A percentile compares a stretch with the other conserved stretches of the same genome.
phyloP scores from a whole-genome alignment of 1,140 invertebrate species.

The Subanguina moxae region DNA sequence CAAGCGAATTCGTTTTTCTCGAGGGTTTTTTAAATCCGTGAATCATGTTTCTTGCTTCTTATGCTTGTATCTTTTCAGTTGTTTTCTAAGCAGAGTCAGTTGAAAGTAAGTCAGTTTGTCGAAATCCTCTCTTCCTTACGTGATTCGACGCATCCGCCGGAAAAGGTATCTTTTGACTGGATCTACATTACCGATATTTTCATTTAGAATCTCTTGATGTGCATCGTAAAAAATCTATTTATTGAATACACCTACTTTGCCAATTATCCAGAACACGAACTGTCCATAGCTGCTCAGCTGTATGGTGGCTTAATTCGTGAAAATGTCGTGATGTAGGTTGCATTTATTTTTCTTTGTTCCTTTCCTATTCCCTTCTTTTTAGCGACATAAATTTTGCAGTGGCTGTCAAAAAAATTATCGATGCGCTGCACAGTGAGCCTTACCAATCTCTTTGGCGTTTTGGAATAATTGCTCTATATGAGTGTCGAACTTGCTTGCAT shows the following conservation, averaged over 20 bases:
- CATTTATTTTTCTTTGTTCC: neutral
- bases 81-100: too few relatives aligned
- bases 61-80: too few relatives aligned
- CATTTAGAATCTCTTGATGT: slow-evolving; percentile 74
- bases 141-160: too few relatives aligned
- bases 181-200: neutral
- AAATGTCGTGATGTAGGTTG: slow-evolving; percentile 67
- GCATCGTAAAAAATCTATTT: slow-evolving; percentile 92
- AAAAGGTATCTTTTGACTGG: too few relatives aligned
- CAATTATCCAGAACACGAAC: slow-evolving; percentile 87
- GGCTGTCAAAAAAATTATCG: slow-evolving; percentile 45
- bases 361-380: slow-evolving; percentile 1
- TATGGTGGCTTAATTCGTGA: slow-evolving; percentile 97
- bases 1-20: too few relatives aligned
- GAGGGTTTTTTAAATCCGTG: too few relatives aligned
- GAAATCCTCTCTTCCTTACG: too few relatives aligned
- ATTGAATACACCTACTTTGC: slow-evolving; percentile 97
- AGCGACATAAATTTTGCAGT: slow-evolving; percentile 46
- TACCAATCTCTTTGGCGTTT: slow-evolving; percentile 37
- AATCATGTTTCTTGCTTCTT: too few relatives aligned
- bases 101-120: too few relatives aligned
- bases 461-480: slow-evolving; percentile 44
- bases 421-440: slow-evolving; percentile 29
- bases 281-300: slow-evolving; percentile 89
- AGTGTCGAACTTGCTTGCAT: slow-evolving; percentile 35